Evolutionary conservation across 2,888 invertebrate genomes (phyloP).

Genomic region (Zeuzera pyrina): DNA sequence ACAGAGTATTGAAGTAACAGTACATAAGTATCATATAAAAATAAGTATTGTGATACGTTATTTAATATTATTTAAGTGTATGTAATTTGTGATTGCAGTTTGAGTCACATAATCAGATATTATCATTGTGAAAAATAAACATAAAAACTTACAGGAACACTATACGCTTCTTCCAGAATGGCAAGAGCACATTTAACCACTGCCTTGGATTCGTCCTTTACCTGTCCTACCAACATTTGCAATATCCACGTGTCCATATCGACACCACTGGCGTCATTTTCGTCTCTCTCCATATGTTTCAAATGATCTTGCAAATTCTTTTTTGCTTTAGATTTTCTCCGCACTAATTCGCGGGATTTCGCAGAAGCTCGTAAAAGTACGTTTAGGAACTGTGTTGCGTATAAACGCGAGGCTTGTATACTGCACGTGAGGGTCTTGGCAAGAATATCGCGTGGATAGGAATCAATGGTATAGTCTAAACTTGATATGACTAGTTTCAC

Average conservation of each 20-base stretch:
- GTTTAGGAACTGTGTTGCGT: constrained; percentile 92
- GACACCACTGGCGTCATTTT: constrained; percentile 37
- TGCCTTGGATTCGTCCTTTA: constrained; percentile 86
- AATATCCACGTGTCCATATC: constrained; percentile 91
- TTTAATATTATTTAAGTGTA: too few species aligned
- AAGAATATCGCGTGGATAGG: constrained; percentile 78
- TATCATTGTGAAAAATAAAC: too few species aligned
- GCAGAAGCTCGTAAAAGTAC: constrained; percentile 84
- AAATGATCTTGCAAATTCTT: constrained; percentile 43
- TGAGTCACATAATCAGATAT: too few species aligned
- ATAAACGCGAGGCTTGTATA: constrained; percentile 76
- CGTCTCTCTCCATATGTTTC: constrained; percentile 36
- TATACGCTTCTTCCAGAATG: constrained; percentile 93
- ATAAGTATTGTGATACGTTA: too few species aligned
- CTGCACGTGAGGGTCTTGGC: constrained; percentile 72
- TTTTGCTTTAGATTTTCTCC: constrained; percentile 55
- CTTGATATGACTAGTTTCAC: constrained; percentile 94
- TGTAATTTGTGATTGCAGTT: too few species aligned
- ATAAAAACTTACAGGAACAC: constrained; percentile 78
- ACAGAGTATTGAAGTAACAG: too few species aligned
- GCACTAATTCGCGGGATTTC: constrained; percentile 52
- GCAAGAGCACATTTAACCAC: constrained; percentile 87
- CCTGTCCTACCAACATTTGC: constrained; percentile 85
- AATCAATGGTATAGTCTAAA: constrained; percentile 87
- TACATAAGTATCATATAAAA: too few species aligned